phyloP scores from a whole-genome alignment of 2,888 invertebrate genomes.

The Serrognathus titanus region DNA sequence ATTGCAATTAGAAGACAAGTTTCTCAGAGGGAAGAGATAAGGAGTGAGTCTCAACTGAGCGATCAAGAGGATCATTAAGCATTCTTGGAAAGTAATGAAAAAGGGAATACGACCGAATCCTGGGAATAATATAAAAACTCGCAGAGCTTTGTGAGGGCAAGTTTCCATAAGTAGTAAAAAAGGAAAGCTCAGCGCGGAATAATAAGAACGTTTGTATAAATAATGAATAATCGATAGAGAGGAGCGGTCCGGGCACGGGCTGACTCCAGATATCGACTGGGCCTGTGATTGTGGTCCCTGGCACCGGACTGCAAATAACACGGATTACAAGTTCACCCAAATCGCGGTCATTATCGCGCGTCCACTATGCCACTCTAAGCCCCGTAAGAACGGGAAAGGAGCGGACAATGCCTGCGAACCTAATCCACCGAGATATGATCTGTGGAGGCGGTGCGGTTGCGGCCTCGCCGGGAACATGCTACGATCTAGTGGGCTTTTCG shows the following conservation, averaged over 20 bases:
- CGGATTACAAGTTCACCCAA: constrained; percentile 27
- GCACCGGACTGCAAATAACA: constrained; percentile 35
- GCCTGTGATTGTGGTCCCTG: constrained; percentile 35
- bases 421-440: constrained; percentile 1
- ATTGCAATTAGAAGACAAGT: constrained; percentile 4
- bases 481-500: constrained; percentile 1
- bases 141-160: constrained; percentile 20
- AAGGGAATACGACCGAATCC: constrained; percentile 14
- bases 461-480: background rate
- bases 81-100: constrained; percentile 15
- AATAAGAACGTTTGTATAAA: constrained; percentile 51
- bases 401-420: constrained; percentile 1
- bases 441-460: constrained; percentile 5
- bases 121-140: constrained; percentile 22
- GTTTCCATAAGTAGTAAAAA: constrained; percentile 37
- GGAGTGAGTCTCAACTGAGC: constrained; percentile 13
- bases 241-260: constrained; percentile 45
- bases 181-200: constrained; percentile 45
- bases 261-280: constrained; percentile 51
- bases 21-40: background rate
- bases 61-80: constrained; percentile 19
- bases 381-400: background rate
- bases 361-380: constrained; percentile 7
- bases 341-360: constrained; percentile 24
- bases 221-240: constrained; percentile 50